A percentile compares a stretch with the other conserved stretches of the same genome.
Conservation (phyloP, 2,797 vertebrate species). For the Chaunax sp. region DNA sequence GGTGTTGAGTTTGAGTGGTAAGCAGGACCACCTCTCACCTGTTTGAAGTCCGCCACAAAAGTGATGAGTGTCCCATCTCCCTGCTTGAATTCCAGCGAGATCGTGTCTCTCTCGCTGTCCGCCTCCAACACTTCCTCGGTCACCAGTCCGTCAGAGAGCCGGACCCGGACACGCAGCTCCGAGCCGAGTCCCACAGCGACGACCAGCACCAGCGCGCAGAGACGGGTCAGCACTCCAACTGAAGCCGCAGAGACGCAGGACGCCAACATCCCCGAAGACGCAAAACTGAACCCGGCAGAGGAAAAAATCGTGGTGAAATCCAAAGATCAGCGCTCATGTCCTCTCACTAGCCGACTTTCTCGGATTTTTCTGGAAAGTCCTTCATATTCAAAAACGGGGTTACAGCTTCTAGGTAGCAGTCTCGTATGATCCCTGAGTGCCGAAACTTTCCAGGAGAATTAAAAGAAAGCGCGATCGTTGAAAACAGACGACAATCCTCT, state of each 20-base stretch:
- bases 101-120: slow-evolving; percentile 89
- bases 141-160: slow-evolving; percentile 91
- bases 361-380: slow-evolving; percentile 44
- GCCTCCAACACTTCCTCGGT: slow-evolving; percentile 94
- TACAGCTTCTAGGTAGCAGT: slow-evolving; percentile 23
- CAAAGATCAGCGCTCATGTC: slow-evolving; percentile 64
- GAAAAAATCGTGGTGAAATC: slow-evolving; percentile 48
- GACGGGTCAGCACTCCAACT: slow-evolving; percentile 62
- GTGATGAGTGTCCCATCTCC: slow-evolving; percentile 93
- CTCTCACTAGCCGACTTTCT: slow-evolving; percentile 17
- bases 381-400: slow-evolving; percentile 45
- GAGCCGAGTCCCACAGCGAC: slow-evolving; percentile 73
- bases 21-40: slow-evolving; percentile 82
- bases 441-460: slow-evolving; percentile 39
- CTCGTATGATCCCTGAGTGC: slow-evolving; percentile 31
- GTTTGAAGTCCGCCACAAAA: slow-evolving; percentile 92
- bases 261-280: slow-evolving; percentile 80
- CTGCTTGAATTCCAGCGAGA: slow-evolving; percentile 91
- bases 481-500: slow-evolving; percentile 19
- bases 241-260: slow-evolving; percentile 68
- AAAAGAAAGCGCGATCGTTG: slow-evolving; percentile 15
- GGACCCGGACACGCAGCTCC: slow-evolving; percentile 92
- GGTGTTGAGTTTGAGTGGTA: too few relatives aligned
- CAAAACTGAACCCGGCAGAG: slow-evolving; percentile 61
- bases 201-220: slow-evolving; percentile 71